Evolutionary conservation across 2,113 vertebrate genomes (phyloP).

Genomic region (Lycaon pictus): DNA sequence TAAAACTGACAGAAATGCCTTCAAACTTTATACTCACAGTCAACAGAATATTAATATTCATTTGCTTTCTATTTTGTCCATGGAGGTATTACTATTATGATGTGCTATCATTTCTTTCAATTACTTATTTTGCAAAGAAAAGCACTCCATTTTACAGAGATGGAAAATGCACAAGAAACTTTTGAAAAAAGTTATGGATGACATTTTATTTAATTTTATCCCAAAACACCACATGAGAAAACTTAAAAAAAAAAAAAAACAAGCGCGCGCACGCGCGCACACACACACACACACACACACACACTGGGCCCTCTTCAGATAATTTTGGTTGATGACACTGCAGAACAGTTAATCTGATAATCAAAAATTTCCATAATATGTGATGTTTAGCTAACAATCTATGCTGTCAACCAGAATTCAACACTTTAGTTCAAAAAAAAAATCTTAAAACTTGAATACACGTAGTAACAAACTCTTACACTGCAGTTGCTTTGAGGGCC

Average conservation of each 20-base stretch:
- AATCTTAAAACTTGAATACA: conserved; percentile 61
- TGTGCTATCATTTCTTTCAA: conserved; percentile 50
- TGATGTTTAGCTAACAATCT: conserved; percentile 56
- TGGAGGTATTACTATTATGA: not conserved
- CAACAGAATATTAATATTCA: conserved; percentile 9
- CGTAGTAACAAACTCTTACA: conserved; percentile 19
- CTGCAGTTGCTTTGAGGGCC: not conserved
- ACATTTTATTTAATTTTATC: conserved; percentile 33
- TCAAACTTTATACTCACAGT: conserved; percentile 7
- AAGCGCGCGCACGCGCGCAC: not conserved
- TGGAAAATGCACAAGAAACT: conserved; percentile 25
- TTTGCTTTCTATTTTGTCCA: not conserved
- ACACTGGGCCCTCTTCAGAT: not conserved
- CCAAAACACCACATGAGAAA: conserved; percentile 2
- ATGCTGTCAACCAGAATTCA: conserved; percentile 59
- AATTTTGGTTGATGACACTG: conserved; percentile 74
- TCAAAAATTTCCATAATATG: conserved; percentile 76
- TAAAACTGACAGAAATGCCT: not conserved
- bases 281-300: not conserved
- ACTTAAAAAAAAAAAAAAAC: not conserved
- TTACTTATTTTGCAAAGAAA: conserved; percentile 3
- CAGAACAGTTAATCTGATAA: conserved; percentile 75
- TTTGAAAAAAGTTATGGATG: conserved; percentile 24
- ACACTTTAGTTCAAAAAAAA: conserved; percentile 3
- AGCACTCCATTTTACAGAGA: not conserved